Evolutionary conservation across 2,797 vertebrate genomes (phyloP).

Genomic region (Spea hammondii): DNA sequence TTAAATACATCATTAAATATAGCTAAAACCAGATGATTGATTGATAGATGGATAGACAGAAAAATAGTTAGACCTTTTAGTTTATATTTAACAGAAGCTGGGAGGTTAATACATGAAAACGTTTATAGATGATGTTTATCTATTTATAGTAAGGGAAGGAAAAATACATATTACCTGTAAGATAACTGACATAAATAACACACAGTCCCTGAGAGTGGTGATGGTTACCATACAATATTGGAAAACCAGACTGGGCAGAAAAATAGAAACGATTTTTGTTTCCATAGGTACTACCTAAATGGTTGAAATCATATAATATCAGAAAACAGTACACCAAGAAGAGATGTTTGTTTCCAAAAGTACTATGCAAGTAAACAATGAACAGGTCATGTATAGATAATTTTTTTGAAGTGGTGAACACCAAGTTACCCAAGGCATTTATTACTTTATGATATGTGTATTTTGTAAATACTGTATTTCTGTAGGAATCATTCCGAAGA

Average conservation of each 20-base stretch:
- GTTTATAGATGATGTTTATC: too few species aligned
- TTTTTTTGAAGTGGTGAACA: too few species aligned
- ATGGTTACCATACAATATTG: conserved; percentile 5
- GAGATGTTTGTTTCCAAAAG: conserved; percentile 35
- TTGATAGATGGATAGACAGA: too few species aligned
- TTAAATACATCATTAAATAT: too few species aligned
- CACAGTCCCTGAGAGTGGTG: conserved; percentile 9
- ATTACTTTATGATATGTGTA: background rate
- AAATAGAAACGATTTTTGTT: conserved; percentile 20
- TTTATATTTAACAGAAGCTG: too few species aligned
- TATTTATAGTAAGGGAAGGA: too few species aligned
- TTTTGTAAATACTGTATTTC: background rate
- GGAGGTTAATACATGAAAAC: too few species aligned
- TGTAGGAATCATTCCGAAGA: too few species aligned
- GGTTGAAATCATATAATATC: background rate
- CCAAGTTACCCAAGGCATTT: background rate
- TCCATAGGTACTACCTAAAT: conserved; percentile 26
- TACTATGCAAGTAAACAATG: conserved; percentile 1
- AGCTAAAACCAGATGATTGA: too few species aligned
- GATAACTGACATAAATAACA: too few species aligned
- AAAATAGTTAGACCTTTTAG: too few species aligned
- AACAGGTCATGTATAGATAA: background rate
- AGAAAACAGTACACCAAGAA: background rate
- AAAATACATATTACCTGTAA: too few species aligned
- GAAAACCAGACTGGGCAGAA: background rate